Evolutionary conservation across 2,113 vertebrate genomes (phyloP).

Genomic region (cattle (Bos taurus)): ARS-UCD2.0 NC_037328.1:58036001-58036500

Average conservation of each 20-base stretch:
- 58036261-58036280: background rate
- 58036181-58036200: background rate
- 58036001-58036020: constrained; percentile 86
- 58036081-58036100: background rate
- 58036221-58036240: background rate
- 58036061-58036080: constrained; percentile 66
- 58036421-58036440: background rate
- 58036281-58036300: background rate
- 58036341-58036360: background rate
- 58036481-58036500: background rate
- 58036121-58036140: background rate
- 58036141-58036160: background rate
- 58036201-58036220: background rate
- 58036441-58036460: background rate
- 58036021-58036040: constrained; percentile 81
- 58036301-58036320: background rate
- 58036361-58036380: background rate
- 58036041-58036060: constrained; percentile 85
- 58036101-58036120: background rate
- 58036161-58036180: background rate
- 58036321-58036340: background rate
- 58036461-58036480: background rate
- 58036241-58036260: background rate
- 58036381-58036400: background rate
- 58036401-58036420: background rate